Evolutionary conservation across 2,888 invertebrate species (phyloP), one percentile per base, ranked within the genome.

Genomic region (Beris morrisii): DNA sequence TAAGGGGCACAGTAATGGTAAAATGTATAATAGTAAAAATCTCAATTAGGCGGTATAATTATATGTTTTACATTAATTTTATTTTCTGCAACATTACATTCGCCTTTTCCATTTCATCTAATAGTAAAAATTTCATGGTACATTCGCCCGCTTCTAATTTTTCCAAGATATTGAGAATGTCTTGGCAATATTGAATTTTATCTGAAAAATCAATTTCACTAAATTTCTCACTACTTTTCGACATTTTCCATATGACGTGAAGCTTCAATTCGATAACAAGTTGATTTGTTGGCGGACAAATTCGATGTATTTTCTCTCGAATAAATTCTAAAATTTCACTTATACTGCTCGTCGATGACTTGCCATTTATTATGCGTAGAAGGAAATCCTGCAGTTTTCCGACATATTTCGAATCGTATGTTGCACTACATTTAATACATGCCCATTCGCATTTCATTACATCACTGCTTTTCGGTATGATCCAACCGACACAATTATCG

Each of bases 361-460:
- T 76, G 69, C 78, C 78, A 68, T 79, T 79, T 54, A 80, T 78
- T 32, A 77, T 77, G 59, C 74, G 77, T 43, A 80, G 72, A 0
- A 78, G 76, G 46, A 80, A 79, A 67, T 79, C 78, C 71, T 80
- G 79, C 66, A 78, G 77, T 31, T 78, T 76, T 0, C 77, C 76
- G 75, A 78, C 78, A 71, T 78, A 77, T 6, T 75, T 68, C 43
- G 77, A 77, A 5, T 76, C 75, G 56, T 78, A 76, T 6, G 77
- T 73, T 43, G 71, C 74, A 45, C 73, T 82, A 74, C 90, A 90
- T 72, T 82, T 84, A 67, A 85, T 82, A 75, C 90, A 91, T 69
- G 84, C 83, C 90, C 90, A 91, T 5, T 82, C 77, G 0, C 88
- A 84, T 5, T 80, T 78, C 71, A 83, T 78, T 44, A 86, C 83